Evolutionary conservation across 2,113 vertebrate genomes (phyloP).

Genomic region (Tichodroma muraria): DNA sequence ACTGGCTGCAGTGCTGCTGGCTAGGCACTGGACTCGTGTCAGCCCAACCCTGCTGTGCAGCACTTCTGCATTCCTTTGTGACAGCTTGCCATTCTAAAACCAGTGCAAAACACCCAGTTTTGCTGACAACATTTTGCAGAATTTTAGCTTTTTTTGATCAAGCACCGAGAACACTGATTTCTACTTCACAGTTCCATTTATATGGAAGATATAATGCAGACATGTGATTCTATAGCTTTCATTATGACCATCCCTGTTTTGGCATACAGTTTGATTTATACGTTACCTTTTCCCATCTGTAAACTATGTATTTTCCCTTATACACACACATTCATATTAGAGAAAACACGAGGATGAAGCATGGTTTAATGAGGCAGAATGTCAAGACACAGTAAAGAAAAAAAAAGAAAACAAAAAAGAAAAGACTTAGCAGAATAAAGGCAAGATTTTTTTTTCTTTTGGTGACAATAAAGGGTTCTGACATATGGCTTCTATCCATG

Average conservation of each 20-base stretch:
- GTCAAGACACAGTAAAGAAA: not conserved
- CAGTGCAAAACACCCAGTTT: not conserved
- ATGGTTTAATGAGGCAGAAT: not conserved
- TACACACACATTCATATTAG: not conserved
- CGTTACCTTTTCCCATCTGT: not conserved
- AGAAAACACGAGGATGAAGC: not conserved
- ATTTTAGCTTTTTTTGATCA: not conserved
- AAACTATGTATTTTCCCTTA: not conserved
- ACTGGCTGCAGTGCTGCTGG: not conserved
- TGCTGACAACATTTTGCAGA: not conserved
- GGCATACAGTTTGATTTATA: not conserved
- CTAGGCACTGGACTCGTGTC: rapidly evolving
- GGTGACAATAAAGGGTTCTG: slow-evolving; percentile 3
- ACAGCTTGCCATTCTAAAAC: not conserved
- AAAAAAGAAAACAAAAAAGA: not conserved
- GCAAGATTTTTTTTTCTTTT: not conserved
- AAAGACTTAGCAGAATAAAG: not conserved
- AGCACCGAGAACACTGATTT: not conserved
- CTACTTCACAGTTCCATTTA: not conserved
- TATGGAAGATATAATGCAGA: not conserved
- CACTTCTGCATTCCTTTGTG: not conserved
- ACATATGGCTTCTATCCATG: slow-evolving; percentile 16
- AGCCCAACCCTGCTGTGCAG: not conserved
- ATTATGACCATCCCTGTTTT: not conserved
- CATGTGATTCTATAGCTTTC: not conserved